Base-by-base conservation (phyloP, 2,888 invertebrate species). In the Pinctada fucata region DNA sequence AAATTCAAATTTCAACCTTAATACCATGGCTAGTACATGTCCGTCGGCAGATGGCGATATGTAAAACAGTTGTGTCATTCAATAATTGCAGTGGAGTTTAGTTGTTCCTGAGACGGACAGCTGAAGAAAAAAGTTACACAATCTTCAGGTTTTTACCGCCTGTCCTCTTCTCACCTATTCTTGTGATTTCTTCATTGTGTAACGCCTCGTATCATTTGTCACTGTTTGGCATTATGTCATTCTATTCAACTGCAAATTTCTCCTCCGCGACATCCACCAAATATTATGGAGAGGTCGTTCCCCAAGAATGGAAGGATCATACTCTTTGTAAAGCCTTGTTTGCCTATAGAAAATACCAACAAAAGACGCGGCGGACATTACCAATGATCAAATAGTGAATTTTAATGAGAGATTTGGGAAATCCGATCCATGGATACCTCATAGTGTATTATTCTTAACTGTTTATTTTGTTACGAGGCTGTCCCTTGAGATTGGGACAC, bases 41-140 rank as follows among this genome's bases (percentile, higher is more conserved):
- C 77, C 77, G 72, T 52, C 66, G 52, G 51, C 77, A 77, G 77
- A 69, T 77, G 77, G 72, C 77, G 52, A 72, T 77, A 77, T 77
- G 77, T 77, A 77, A 77, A 77, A 66, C 63, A 77, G 77, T 66
- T 45, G 47, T 77, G 65, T 48, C 65, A 72, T 49, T 71, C 50
- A 58, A 52, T 52, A 10, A 10, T 10, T 52, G 58, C 58, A 52
- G 58, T 52, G 58, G 72, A n/a, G 71, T 75, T 79, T 71, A 66
- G 72, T 70, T 66, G 65, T 52, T 75, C 13, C 67, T 67, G 72
- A 64, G 75, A 72, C 75, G 64, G 75, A 79, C 79, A 79, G 79
- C 79, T 79, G 79, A 69, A 45, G 52, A 58, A 48, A n/a, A 52
- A 66, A 65, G 65, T 76, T 76, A 76, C 76, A 76, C 76, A 76